Evolutionary conservation across 2,113 vertebrate genomes (phyloP), one percentile per base, ranked within the genome.

Genomic region (Corythoichthys haematopterus): DNA sequence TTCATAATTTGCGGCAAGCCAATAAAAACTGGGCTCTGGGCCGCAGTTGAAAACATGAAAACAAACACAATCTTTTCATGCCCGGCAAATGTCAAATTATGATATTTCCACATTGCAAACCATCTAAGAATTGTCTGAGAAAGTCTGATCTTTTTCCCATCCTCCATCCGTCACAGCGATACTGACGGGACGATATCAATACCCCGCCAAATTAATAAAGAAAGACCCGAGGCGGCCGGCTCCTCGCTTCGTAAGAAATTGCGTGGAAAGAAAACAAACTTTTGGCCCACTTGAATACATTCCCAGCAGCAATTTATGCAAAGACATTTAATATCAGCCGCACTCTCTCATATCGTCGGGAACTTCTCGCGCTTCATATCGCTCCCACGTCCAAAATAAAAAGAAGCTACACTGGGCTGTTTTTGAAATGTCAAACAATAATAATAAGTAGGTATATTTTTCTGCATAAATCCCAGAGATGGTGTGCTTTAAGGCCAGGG

Each of bases 381-480:
- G 33, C 55, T 14, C 85, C 74, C 74, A 64, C 58, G 60, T 78
- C 83, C 87, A 43, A 76, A 82, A 87, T 88, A 81, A 70, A 82
- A 77, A 81, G 80, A 75, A 72, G 71, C 81, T 71, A 74, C 74
- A 75, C 63, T 63, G 68, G 64, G 70, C 83, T 79, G 64, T 78
- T 90, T 82, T 85, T 74, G 59, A 89, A 92, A 92, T 92, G 91
- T 80, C 88, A 92, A 56, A 33, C 70, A 63, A 63, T 85, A 88
- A 89, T 89, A 87, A 86, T 80, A 85, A 66, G 62, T 16, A 72
- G 56, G 65, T 80, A 72, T 79, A 60, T 71, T 53, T 75, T 62
- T 62, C 61, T 46, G 43, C 33, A 14, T 57, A 57, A 57, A 35
- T 57, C 55, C 55, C 33, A 36, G 4, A 57, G 12, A 2, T 5